A percentile compares a stretch with the other conserved stretches of the same genome.
phyloP scores from a whole-genome alignment of 2,113 vertebrate species.

The Istiophorus platypterus region DNA sequence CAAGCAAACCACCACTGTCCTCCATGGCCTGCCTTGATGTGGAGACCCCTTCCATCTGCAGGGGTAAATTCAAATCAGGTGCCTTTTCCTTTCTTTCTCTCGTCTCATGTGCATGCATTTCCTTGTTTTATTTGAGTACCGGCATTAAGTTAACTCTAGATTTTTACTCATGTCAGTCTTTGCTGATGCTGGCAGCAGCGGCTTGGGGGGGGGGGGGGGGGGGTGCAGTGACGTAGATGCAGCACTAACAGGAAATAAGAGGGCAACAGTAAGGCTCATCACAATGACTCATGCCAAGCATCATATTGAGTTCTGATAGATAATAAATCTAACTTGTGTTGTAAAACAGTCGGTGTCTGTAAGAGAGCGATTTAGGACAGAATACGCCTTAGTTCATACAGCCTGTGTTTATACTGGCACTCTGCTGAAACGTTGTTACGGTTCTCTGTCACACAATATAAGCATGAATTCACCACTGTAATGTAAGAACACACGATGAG shows the following conservation, averaged over 20 bases:
- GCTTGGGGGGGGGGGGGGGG: too few species aligned
- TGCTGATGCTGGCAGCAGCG: constrained; percentile 4
- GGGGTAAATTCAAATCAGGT: constrained; percentile 83
- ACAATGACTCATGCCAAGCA: constrained; percentile 40
- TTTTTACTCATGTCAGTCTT: constrained; percentile 3
- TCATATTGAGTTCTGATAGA: constrained; percentile 29
- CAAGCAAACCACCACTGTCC: constrained; percentile 60
- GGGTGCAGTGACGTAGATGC: constrained; percentile 36
- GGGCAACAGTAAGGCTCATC: constrained; percentile 48
- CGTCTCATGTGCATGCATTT: constrained; percentile 1
- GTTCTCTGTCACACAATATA: constrained; percentile 18
- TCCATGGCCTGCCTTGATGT: constrained; percentile 85
- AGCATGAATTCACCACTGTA: constrained; percentile 44
- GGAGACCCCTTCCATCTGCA: constrained; percentile 83
- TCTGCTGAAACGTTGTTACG: constrained; percentile 6
- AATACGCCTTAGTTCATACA: not conserved
- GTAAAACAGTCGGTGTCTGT: not conserved
- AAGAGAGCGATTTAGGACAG: not conserved
- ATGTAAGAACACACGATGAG: constrained; percentile 4
- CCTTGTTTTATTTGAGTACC: not conserved
- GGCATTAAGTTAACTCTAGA: not conserved
- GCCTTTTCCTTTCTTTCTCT: constrained; percentile 34
- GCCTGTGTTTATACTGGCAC: constrained; percentile 13
- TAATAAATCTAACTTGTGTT: constrained; percentile 15
- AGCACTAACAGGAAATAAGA: constrained; percentile 72